Evolutionary conservation across 2,113 vertebrate species (phyloP).

Genomic region (Pollachius pollachius): DNA sequence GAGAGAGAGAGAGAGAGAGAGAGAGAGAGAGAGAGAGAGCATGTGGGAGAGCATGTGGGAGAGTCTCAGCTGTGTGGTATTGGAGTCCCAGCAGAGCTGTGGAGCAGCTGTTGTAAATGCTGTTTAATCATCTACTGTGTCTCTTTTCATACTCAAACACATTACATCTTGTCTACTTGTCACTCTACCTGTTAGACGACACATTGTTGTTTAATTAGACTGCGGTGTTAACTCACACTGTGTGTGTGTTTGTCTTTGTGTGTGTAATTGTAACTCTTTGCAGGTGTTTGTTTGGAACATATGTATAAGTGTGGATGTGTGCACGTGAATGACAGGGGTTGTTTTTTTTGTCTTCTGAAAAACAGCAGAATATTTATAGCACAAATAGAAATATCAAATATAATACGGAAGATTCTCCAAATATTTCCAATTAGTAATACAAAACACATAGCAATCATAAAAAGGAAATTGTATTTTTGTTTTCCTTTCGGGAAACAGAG

Average conservation of each 20-base stretch:
- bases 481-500: too few species aligned
- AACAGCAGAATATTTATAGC: neutral
- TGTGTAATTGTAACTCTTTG: too few species aligned
- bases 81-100: conserved; percentile 4
- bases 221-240: too few species aligned
- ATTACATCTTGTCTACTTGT: conserved; percentile 39
- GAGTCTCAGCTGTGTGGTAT: neutral
- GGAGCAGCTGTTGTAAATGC: conserved; percentile 49
- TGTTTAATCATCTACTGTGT: conserved; percentile 61
- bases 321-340: neutral
- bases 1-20: neutral
- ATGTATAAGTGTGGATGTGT: conserved; percentile 11
- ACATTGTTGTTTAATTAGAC: too few species aligned
- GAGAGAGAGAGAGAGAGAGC: neutral
- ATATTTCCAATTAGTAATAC: too few species aligned
- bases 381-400: too few species aligned
- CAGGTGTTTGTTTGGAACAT: neutral
- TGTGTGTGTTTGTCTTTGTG: too few species aligned
- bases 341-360: neutral
- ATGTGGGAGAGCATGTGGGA: neutral
- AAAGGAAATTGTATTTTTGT: too few species aligned
- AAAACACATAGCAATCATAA: too few species aligned
- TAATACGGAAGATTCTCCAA: too few species aligned
- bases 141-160: conserved; percentile 45
- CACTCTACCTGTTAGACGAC: conserved; percentile 29